Evolutionary conservation across 2,113 vertebrate species (phyloP).

Genomic region (Festucalex cinctus): DNA sequence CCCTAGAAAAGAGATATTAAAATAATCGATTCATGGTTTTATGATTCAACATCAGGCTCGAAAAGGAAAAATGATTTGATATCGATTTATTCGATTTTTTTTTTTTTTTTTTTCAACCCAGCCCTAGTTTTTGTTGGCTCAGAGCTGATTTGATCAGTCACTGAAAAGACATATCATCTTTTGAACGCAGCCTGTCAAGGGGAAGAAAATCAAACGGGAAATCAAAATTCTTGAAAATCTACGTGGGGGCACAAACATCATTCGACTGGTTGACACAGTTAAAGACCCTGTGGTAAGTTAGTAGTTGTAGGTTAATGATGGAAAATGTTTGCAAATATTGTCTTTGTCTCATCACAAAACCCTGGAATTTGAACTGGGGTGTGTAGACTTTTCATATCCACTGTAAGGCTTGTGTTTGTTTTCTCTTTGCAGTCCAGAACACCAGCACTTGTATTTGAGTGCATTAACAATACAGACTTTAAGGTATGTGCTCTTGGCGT

Average conservation of each 20-base stretch:
- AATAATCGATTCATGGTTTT: too few relatives aligned
- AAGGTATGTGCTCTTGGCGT: conserved; percentile 78
- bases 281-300: conserved; percentile 95
- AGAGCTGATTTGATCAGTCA: not conserved
- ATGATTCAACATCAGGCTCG: too few relatives aligned
- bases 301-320: too few relatives aligned
- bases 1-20: too few relatives aligned
- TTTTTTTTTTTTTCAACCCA: too few relatives aligned
- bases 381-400: not conserved
- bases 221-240: conserved; percentile 98
- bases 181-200: conserved; percentile 90
- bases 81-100: too few relatives aligned
- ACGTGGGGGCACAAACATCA: conserved; percentile 97
- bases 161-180: not conserved
- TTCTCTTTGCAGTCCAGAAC: conserved; percentile 89
- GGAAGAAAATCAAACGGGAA: conserved; percentile 99
- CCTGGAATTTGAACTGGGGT: not conserved
- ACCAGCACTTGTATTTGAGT: conserved; percentile 97
- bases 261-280: conserved; percentile 95
- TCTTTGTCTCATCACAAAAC: not conserved
- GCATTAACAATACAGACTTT: conserved; percentile 99
- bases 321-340: not conserved
- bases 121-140: not conserved
- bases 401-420: conserved; percentile 40
- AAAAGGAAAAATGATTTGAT: too few relatives aligned